These are phyloP conservation scores for Hiodon tergisus DNA, from an alignment of 2,113 vertebrate species.

Conservation along the genomic window DNA sequence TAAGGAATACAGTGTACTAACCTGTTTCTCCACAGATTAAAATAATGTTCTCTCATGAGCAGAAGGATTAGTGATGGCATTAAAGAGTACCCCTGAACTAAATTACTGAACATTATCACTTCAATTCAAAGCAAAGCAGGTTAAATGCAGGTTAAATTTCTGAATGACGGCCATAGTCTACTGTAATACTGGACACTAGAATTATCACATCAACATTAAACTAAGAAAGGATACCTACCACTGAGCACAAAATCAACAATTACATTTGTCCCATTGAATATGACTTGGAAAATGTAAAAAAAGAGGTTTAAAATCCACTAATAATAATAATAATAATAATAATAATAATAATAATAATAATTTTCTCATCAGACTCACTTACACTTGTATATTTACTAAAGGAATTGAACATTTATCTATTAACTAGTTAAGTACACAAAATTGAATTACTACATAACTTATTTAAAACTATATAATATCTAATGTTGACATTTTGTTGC, in stretches of 20 bases:
- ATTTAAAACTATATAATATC: not conserved
- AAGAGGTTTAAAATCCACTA: too few relatives aligned
- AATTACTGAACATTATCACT: not conserved
- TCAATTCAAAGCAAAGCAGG: not conserved
- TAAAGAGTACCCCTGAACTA: not conserved
- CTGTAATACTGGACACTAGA: not conserved
- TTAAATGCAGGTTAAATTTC: not conserved
- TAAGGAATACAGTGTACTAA: not conserved
- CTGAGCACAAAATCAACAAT: too few relatives aligned
- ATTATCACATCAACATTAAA: conserved; percentile 8
- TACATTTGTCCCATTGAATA: too few relatives aligned
- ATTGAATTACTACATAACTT: not conserved
- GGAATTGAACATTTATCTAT: conserved; percentile 3
- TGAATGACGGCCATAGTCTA: not conserved
- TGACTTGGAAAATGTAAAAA: too few relatives aligned
- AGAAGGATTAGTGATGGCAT: not conserved
- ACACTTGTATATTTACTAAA: not conserved
- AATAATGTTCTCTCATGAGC: not conserved
- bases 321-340: too few relatives aligned
- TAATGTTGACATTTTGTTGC: not conserved
- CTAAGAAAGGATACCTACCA: not conserved
- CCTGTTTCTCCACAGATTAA: not conserved
- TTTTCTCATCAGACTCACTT: not conserved
- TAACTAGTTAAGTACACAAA: conserved; percentile 2
- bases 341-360: too few relatives aligned